Percentiles rank a stretch among this genome's conserved stretches.
Evolutionary conservation across 92 coral and sea anemone species (phyloP).

Genomic region (Zoanthus sansibaricus): DNA sequence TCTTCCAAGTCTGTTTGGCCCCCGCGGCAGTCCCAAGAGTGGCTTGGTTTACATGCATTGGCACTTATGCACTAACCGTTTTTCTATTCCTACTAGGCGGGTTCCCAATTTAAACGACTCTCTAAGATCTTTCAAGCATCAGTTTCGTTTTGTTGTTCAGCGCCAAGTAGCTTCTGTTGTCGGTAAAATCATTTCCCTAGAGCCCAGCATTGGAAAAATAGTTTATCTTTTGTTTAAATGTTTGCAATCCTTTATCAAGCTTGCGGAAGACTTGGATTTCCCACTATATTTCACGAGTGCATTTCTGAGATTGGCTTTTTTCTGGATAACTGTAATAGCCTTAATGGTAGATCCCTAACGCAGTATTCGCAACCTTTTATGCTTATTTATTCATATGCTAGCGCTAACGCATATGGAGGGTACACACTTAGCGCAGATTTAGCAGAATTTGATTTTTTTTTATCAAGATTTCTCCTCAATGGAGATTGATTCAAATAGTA

Average conservation of each 20-base stretch:
- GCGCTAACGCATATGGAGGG: constrained; percentile 52
- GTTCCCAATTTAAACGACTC: too few species aligned
- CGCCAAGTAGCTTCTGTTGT: too few species aligned
- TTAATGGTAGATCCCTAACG: constrained; percentile 28
- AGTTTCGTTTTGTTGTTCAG: too few species aligned
- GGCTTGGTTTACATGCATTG: too few species aligned
- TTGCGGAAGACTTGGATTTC: constrained; percentile 8
- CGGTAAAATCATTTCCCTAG: constrained; percentile 34
- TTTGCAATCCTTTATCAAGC: constrained; percentile 33
- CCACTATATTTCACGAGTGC: constrained; percentile 28
- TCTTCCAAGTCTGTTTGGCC: too few species aligned
- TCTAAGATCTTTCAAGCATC: too few species aligned
- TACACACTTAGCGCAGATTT: constrained; percentile 31
- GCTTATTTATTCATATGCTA: constrained; percentile 57
- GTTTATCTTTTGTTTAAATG: constrained; percentile 44
- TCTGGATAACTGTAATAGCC: constrained; percentile 24
- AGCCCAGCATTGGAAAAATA: constrained; percentile 43
- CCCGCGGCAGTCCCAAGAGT: too few species aligned
- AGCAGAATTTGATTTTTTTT: constrained; percentile 51
- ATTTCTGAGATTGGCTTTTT: constrained; percentile 48
- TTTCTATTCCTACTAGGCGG: too few species aligned
- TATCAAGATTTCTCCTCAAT: constrained; percentile 20
- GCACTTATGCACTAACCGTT: too few species aligned
- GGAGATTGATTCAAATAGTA: too few species aligned
- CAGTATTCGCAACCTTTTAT: constrained; percentile 22